Evolutionary conservation across 2,888 invertebrate genomes (phyloP), one percentile per base, ranked within the genome.

Genomic region (Melanophora roralis): DNA sequence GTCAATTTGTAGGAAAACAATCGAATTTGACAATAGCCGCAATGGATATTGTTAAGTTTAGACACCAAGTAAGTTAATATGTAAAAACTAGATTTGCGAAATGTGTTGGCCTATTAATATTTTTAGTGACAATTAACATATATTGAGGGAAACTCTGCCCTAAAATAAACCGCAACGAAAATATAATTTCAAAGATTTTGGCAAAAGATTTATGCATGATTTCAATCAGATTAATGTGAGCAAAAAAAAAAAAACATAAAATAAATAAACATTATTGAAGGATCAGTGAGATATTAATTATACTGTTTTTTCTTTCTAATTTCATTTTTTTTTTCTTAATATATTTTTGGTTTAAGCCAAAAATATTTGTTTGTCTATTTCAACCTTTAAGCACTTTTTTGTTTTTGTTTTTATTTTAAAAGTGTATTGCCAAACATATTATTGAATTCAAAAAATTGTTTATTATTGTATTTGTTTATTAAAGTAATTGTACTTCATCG

Each of bases 181-280:
- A 64, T 36, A 43, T 59, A 49, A 36, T 32, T 59, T 12, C 59
- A 53, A 49, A 51, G 43, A 71, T 67, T 68, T 76, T 80, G 76
- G 76, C 76, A 76, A 73, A 65, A 49, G 80, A 80, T 73, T 80
- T 69, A 80, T 80, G 80, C 76, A 76, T 80, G 76, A 80, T 80
- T 80, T 76, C 80, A 80, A 80, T 72, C 72, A 68, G 80, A 76
- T 73, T 68, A 76, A 64, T 23, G 49, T 40, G 27, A 55, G 8
- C 43, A 72, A 73, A 75, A 71, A 51, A 34, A 38, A 34, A 59
- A 21, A 49, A 21, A 23, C 40, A 72, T 40, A 53, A 80, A 76
- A 80, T 80, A 80, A 80, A 80, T 80, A 80, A 80, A 80, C 76
- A 80, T 45, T 80, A 76, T 80, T 80, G 76, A 80, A 80, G 80